A percentile compares a stretch with the other conserved stretches of the same genome.
Evolutionary conservation across 2,888 invertebrate species (phyloP).

Genomic region (Sacculina carcini): DNA sequence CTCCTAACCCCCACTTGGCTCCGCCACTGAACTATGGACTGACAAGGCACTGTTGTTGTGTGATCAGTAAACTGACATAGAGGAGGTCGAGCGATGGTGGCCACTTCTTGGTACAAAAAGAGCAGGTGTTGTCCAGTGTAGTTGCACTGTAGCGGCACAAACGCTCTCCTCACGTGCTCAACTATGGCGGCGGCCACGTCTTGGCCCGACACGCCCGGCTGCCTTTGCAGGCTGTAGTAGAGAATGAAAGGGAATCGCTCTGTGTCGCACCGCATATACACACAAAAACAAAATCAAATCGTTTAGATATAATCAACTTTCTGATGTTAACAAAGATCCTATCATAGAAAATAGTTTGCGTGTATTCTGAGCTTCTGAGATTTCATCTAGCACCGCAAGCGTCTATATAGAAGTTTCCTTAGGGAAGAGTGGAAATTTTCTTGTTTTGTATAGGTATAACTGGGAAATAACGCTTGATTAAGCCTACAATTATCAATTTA

Average conservation of each 20-base stretch:
- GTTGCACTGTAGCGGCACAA: neutral
- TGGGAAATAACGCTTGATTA: too few species aligned
- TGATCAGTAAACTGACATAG: constrained; percentile 28
- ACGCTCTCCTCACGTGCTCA: neutral
- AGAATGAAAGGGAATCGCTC: neutral
- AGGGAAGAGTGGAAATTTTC: too few species aligned
- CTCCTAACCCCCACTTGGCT: too few species aligned
- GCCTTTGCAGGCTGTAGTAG: neutral
- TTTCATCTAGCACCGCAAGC: too few species aligned
- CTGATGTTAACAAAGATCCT: too few species aligned
- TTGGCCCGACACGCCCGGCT: neutral
- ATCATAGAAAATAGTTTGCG: too few species aligned
- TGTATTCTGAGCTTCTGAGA: too few species aligned
- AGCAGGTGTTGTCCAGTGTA: neutral
- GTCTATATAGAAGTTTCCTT: too few species aligned
- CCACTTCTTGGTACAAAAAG: constrained; percentile 28
- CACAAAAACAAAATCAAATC: neutral
- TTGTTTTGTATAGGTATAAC: too few species aligned
- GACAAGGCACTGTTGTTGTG: too few species aligned
- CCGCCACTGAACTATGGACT: too few species aligned
- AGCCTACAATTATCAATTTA: too few species aligned
- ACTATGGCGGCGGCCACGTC: neutral
- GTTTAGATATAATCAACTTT: neutral
- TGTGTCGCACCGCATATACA: neutral
- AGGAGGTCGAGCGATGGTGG: constrained; percentile 67